A percentile compares a stretch with the other conserved stretches of the same genome.
Evolutionary conservation across 2,113 vertebrate genomes (phyloP).

Genomic region (Cygnus atratus): DNA sequence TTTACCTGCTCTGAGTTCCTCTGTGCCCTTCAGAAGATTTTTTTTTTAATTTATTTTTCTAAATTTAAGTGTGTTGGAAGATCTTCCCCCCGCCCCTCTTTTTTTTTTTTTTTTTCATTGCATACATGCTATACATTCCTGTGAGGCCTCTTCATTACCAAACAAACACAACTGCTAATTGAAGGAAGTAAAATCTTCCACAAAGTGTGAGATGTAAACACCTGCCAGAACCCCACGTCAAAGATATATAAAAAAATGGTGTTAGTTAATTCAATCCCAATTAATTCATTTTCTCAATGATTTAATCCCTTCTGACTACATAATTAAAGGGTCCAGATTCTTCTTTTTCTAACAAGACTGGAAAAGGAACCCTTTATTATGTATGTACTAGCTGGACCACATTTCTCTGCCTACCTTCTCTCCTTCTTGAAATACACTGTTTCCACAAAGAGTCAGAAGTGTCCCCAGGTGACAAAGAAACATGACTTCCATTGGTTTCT

Average conservation of each 20-base stretch:
- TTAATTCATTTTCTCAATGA: background rate
- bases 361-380: background rate
- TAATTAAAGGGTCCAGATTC: background rate
- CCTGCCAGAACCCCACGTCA: background rate
- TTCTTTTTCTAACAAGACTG: background rate
- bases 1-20: background rate
- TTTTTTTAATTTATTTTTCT: background rate
- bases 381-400: background rate
- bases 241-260: background rate
- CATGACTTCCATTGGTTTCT: background rate
- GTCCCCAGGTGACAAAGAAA: background rate
- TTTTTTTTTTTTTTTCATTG: background rate
- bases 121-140: background rate
- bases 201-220: background rate
- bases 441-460: background rate
- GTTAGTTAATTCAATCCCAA: background rate
- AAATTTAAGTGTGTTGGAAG: background rate
- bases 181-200: background rate
- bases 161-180: background rate
- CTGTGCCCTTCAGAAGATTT: rapidly evolving
- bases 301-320: background rate
- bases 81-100: background rate
- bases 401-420: background rate
- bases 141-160: background rate
- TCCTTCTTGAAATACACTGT: background rate